Percentiles rank a stretch among this genome's conserved stretches.
These are phyloP conservation scores for Brenthis hecate DNA, from an alignment of 2,888 invertebrate species.

Conservation along the genomic window DNA sequence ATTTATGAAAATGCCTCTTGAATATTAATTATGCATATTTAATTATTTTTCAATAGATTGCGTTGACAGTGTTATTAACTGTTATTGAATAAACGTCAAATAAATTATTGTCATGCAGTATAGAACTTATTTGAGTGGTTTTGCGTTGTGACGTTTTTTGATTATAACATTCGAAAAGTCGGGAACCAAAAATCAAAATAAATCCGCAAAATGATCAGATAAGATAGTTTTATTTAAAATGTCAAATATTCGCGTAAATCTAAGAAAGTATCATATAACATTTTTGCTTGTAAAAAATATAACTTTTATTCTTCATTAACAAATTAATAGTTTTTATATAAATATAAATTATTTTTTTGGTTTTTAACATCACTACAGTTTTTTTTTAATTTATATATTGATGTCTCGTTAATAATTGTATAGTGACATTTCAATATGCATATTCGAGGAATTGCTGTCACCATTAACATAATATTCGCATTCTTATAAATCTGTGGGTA, in stretches of 20 bases:
- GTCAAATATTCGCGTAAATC: too few species aligned
- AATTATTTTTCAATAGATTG: slow-evolving; percentile 1
- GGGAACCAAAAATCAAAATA: too few species aligned
- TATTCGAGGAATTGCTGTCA: background rate
- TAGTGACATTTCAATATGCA: slow-evolving; percentile 1
- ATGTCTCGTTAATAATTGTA: background rate
- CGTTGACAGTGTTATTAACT: slow-evolving; percentile 4
- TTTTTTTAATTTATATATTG: background rate
- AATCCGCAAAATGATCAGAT: too few species aligned
- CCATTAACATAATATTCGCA: slow-evolving; percentile 18
- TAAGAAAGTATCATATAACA: too few species aligned
- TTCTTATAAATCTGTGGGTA: slow-evolving; percentile 14
- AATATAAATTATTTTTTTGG: background rate
- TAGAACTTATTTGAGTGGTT: too few species aligned
- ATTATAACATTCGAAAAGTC: background rate
- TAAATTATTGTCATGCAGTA: too few species aligned
- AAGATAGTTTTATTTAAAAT: too few species aligned
- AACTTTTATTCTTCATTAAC: background rate
- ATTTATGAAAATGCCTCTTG: slow-evolving; percentile 4
- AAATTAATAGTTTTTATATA: background rate
- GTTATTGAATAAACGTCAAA: background rate
- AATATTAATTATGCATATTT: slow-evolving; percentile 2
- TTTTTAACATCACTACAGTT: background rate
- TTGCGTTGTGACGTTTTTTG: background rate
- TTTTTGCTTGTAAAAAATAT: too few species aligned